Evolutionary conservation across 2,888 invertebrate genomes (phyloP), one percentile per base, ranked within the genome.

Genomic region (Polietes domitor): DNA sequence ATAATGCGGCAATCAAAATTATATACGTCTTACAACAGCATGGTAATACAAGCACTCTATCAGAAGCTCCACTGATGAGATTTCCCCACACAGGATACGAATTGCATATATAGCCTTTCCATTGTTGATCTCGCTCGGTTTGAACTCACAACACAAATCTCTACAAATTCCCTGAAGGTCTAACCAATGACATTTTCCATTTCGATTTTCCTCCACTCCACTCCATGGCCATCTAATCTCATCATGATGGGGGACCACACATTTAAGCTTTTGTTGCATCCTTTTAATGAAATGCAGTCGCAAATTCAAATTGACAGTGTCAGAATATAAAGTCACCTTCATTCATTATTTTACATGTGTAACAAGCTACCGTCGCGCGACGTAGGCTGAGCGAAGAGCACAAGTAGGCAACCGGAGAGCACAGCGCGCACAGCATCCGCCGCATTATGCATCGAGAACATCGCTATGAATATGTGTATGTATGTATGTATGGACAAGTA

Each of bases 241-340:
- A 68, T 68, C 41, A 24, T 9, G 15, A 10, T 32, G n/a, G 43
- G 43, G 12, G 68, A 68, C 68, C 68, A 68, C 68, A 68, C 68
- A 68, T 43, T 43, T 5, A 21, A 43, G 41, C 15, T 68, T 37
- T 68, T 68, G 37, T 61, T 32, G 68, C 24, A 68, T 68, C 43
- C 68, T 61, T 55, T 68, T 21, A 68, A 24, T 68, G 15, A 19
- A 68, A 41, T 24, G 41, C 68, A 68, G 37, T 68, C 43, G 68
- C 68, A 68, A 68, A 68, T 68, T 68, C 68, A 68, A 83, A 80
- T 77, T 77, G 47, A 75, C 77, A 80, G 80, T 77, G 80, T 80
- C 83, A 83, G 71, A 71, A 83, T 75, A 83, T 77, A 80, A 83
- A 83, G 83, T 80, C 80, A 83, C 80, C 77, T 80, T 80, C 80